These are phyloP conservation scores for Colaptes auratus DNA, from an alignment of 2,113 vertebrate species.

Conservation along the genomic window DNA sequence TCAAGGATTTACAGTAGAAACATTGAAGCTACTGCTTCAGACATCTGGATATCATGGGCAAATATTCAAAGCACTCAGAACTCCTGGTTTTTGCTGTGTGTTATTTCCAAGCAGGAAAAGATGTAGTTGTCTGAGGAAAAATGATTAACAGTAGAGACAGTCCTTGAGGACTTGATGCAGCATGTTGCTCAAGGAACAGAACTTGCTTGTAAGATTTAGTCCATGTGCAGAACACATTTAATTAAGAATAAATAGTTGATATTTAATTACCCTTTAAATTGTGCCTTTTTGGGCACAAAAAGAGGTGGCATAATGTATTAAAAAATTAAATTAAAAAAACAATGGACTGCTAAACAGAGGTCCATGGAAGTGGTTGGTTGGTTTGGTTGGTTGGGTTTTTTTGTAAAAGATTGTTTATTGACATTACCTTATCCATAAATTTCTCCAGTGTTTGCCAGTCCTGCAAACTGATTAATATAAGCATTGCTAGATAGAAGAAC, in stretches of 20 bases:
- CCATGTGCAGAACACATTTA: rapidly evolving
- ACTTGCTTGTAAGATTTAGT: neutral
- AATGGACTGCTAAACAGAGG: neutral
- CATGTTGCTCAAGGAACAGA: neutral
- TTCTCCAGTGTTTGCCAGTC: neutral
- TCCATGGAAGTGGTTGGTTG: neutral
- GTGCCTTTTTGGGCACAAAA: neutral
- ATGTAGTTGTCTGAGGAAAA: neutral
- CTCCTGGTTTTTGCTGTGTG: neutral
- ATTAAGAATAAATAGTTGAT: neutral
- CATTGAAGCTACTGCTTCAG: slow-evolving; percentile 33
- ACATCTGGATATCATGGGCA: slow-evolving; percentile 22
- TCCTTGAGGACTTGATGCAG: neutral
- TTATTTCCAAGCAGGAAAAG: neutral
- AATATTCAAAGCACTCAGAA: slow-evolving; percentile 13
- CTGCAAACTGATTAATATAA: neutral
- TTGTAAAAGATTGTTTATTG: neutral
- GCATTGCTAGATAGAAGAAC: neutral
- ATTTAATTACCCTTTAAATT: neutral
- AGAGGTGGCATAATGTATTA: neutral
- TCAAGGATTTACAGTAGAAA: neutral
- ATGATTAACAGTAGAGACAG: neutral
- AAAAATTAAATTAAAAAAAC: neutral
- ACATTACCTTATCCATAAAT: neutral
- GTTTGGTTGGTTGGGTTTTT: neutral